These are phyloP conservation scores for Melieria picta DNA, from an alignment of 2,888 invertebrate species.

Conservation along the genomic window DNA sequence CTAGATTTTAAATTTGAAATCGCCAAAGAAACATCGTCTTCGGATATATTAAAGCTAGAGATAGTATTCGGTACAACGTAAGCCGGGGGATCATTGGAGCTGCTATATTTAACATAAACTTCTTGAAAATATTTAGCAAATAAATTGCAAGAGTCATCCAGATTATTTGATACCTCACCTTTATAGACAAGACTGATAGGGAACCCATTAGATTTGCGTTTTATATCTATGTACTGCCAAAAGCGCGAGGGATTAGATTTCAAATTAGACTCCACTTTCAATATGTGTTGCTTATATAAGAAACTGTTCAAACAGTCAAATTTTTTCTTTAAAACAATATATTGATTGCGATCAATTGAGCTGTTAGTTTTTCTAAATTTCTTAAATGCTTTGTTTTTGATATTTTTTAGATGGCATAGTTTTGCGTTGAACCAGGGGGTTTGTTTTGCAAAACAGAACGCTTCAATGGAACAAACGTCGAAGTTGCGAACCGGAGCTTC, in stretches of 20 bases:
- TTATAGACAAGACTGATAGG: conserved; percentile 3
- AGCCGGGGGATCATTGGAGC: background rate
- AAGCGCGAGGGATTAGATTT: conserved; percentile 3
- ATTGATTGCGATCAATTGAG: background rate
- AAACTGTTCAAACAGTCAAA: background rate
- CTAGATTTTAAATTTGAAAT: background rate
- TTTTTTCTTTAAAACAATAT: conserved; percentile 1
- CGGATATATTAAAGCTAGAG: background rate
- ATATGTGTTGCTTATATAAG: conserved; percentile 1
- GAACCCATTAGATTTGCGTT: conserved; percentile 1
- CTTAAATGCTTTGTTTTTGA: conserved; percentile 2
- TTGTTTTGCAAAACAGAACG: background rate
- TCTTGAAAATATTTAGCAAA: background rate
- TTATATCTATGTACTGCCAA: background rate
- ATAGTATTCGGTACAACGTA: background rate
- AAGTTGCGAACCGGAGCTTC: background rate
- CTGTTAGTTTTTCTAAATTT: conserved; percentile 1
- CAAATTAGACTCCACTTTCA: background rate
- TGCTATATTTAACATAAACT: too few species aligned
- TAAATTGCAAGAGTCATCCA: conserved; percentile 4
- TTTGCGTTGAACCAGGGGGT: background rate
- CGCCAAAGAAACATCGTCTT: conserved; percentile 3
- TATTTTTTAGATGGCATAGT: conserved; percentile 1
- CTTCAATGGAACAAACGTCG: background rate
- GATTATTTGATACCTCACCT: background rate